phyloP scores from a whole-genome alignment of 1,140 invertebrate species.

The Zaprionus camerounensis region DNA sequence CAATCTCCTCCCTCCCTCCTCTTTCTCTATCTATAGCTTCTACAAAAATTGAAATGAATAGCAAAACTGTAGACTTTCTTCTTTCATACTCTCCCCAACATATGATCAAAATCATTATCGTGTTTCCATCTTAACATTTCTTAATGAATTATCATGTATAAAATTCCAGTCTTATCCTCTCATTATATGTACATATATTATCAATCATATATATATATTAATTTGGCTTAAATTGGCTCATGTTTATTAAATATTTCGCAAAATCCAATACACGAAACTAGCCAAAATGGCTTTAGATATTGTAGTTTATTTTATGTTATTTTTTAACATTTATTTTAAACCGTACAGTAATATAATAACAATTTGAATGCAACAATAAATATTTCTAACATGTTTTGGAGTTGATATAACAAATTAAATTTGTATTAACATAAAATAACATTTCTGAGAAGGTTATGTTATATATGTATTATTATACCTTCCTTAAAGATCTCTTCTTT shows the following conservation, averaged over 20 bases:
- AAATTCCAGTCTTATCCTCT: background rate
- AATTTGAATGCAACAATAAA: background rate
- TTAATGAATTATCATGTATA: background rate
- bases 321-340: background rate
- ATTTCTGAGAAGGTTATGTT: background rate
- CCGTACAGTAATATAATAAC: background rate
- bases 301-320: background rate
- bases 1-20: background rate
- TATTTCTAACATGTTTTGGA: background rate
- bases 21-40: conserved; percentile 1
- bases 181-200: background rate
- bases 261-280: background rate
- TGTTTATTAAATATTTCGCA: background rate
- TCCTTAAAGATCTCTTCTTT: background rate
- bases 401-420: too few species aligned
- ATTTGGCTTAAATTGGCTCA: background rate
- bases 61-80: background rate
- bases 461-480: background rate
- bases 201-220: background rate
- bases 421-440: background rate
- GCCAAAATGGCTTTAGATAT: background rate
- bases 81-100: background rate
- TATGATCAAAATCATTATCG: background rate
- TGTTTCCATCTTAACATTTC: background rate
- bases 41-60: conserved; percentile 12